These are phyloP conservation scores for Dicranocentrus wangi DNA, from an alignment of 2,888 invertebrate species.

Conservation along the genomic window DNA sequence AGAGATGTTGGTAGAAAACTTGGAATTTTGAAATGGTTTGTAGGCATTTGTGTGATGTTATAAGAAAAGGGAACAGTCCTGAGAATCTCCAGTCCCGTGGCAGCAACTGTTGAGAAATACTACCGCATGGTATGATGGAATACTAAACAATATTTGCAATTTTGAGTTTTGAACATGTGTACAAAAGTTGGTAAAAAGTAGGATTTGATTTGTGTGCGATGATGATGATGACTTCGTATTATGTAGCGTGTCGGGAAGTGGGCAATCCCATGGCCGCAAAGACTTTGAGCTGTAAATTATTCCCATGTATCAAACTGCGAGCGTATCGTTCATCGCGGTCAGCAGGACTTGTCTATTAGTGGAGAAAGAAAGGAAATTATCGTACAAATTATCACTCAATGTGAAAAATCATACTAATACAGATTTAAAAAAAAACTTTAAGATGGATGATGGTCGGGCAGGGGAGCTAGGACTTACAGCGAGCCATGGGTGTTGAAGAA, in stretches of 20 bases:
- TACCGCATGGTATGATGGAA: background rate
- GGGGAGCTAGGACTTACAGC: conserved; percentile 76
- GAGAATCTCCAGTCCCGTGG: conserved; percentile 30
- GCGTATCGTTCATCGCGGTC: too few species aligned
- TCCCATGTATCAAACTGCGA: too few species aligned
- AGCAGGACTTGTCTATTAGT: too few species aligned
- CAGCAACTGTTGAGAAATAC: background rate
- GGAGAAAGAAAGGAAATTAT: too few species aligned
- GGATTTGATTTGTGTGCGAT: conserved; percentile 22
- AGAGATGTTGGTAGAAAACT: too few species aligned
- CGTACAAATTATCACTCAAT: too few species aligned
- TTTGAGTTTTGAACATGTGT: too few species aligned
- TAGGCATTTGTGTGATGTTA: background rate
- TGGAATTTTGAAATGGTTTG: too few species aligned
- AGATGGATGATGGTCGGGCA: too few species aligned
- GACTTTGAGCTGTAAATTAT: conserved; percentile 66
- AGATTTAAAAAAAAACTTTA: too few species aligned
- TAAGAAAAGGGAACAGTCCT: conserved; percentile 18
- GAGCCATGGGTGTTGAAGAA: conserved; percentile 93
- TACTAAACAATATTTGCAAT: conserved; percentile 2
- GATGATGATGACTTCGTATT: background rate
- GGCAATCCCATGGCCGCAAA: conserved; percentile 72
- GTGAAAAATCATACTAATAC: too few species aligned
- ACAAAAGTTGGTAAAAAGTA: background rate
- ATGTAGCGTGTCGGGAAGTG: background rate